Evolutionary conservation across 2,797 vertebrate genomes (phyloP).

Genomic region (Chrysocyon brachyurus): DNA sequence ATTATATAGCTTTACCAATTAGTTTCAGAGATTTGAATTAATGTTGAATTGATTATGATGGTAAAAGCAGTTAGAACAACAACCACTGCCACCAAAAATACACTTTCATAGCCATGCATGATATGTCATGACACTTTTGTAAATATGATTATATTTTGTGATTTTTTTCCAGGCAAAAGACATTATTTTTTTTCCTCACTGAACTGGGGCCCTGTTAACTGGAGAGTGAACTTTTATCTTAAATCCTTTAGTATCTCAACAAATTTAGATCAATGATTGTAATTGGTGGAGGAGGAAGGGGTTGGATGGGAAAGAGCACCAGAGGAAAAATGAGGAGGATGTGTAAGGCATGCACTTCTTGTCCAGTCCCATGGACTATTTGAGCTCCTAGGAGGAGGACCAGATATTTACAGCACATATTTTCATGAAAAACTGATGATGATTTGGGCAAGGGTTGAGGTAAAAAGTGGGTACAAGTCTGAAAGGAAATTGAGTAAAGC

Average conservation of each 20-base stretch:
- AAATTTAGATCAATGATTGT: background rate
- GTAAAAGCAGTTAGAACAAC: background rate
- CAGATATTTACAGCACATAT: background rate
- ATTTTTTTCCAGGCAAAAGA: conserved; percentile 6
- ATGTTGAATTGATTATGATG: background rate
- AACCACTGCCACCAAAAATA: background rate
- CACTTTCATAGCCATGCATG: background rate
- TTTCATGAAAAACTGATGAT: background rate
- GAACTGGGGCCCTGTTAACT: background rate
- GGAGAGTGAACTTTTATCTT: background rate
- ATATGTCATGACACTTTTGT: background rate
- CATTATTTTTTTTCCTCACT: background rate
- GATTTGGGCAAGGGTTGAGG: background rate
- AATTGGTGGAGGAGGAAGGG: background rate
- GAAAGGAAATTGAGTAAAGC: conserved; percentile 17
- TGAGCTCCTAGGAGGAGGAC: background rate
- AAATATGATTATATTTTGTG: background rate
- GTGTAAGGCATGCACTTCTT: background rate
- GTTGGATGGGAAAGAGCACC: background rate
- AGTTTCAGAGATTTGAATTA: conserved; percentile 33
- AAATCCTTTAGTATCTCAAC: background rate
- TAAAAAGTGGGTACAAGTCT: background rate
- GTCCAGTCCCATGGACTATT: background rate
- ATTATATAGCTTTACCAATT: background rate
- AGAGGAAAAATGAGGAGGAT: background rate